phyloP scores from a whole-genome alignment of 1,140 invertebrate species.

The Leptinotarsa lineolata region DNA sequence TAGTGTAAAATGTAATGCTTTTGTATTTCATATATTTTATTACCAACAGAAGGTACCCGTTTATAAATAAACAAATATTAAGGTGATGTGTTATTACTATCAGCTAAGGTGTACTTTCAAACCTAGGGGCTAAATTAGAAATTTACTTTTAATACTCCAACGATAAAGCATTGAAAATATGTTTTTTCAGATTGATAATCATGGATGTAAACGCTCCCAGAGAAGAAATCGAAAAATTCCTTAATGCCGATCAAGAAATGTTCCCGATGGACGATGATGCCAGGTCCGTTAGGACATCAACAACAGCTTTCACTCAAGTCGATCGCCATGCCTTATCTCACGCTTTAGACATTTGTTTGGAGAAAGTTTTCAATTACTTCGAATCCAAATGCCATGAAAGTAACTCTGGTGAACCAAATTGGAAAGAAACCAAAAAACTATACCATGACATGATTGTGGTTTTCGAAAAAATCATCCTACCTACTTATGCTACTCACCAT shows the following conservation, averaged over 20 bases:
- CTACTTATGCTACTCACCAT: constrained; percentile 74
- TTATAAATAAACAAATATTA: no score
- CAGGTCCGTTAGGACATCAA: constrained; percentile 34
- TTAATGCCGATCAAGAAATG: constrained; percentile 54
- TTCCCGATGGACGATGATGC: constrained; percentile 60
- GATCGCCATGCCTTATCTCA: constrained; percentile 58
- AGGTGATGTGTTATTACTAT: no score
- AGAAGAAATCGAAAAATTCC: constrained; percentile 60
- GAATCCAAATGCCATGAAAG: constrained; percentile 57
- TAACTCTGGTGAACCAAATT: constrained; percentile 54
- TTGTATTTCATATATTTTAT: no score
- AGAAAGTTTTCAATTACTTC: constrained; percentile 65
- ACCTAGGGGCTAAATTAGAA: no score
- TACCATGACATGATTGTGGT: constrained; percentile 62
- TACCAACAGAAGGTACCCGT: no score
- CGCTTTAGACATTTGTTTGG: constrained; percentile 69
- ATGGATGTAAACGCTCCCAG: constrained; percentile 70
- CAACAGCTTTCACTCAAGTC: constrained; percentile 46
- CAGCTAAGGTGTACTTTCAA: no score
- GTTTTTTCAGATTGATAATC: constrained; percentile 62
- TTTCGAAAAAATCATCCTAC: constrained; percentile 76
- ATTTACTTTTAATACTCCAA: background rate
- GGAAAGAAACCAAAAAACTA: constrained; percentile 55
- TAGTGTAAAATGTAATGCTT: no score
- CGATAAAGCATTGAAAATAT: background rate